These are phyloP conservation scores for Esox masquinongy DNA, from an alignment of 2,797 vertebrate species.

Conservation along the genomic window DNA sequence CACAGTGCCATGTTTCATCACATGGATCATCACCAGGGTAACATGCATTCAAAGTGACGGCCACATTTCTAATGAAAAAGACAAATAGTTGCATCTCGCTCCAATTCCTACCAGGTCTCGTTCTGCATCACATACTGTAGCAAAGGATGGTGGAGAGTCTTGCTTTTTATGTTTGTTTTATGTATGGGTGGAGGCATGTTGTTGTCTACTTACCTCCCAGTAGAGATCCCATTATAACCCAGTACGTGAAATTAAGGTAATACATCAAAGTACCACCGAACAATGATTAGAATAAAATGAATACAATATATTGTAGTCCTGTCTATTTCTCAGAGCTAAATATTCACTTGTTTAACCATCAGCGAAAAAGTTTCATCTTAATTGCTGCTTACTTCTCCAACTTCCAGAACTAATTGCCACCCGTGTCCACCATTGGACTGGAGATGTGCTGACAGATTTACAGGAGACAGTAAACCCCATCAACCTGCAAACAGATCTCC, in stretches of 20 bases:
- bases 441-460: conserved; percentile 1
- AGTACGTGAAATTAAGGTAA: background rate
- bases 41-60: conserved; percentile 32
- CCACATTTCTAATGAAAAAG: conserved; percentile 12
- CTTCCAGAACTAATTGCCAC: background rate
- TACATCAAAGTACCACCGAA: background rate
- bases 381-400: background rate
- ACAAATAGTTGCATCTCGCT: conserved; percentile 9
- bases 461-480: conserved; percentile 13
- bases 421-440: background rate
- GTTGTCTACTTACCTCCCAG: background rate
- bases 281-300: background rate
- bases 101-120: background rate
- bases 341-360: background rate
- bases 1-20: conserved; percentile 77
- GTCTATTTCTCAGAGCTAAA: background rate
- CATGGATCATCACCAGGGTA: conserved; percentile 11
- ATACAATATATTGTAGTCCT: background rate
- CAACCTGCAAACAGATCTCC: conserved; percentile 14
- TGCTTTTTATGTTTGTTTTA: background rate
- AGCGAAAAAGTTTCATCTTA: background rate
- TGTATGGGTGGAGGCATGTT: background rate
- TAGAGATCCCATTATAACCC: background rate
- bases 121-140: background rate
- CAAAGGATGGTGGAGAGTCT: background rate